Evolutionary conservation across 1,140 invertebrate species (phyloP), one percentile per base, ranked within the genome.

Genomic region (Drosophila funebris): DNA sequence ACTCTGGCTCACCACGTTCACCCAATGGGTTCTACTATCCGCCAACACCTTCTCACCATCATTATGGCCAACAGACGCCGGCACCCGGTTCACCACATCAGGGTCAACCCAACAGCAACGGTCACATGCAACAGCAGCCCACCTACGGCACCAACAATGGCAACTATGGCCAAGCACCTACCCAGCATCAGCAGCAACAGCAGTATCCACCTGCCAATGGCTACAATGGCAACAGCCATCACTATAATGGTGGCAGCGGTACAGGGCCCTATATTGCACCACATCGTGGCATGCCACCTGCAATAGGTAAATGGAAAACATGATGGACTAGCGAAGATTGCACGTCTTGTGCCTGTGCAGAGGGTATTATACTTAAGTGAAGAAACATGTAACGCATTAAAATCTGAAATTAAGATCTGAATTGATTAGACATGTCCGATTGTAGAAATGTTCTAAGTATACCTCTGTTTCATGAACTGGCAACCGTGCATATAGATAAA

Each of bases 21-120:
- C 83, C 91, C 46, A 91, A 92, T 58, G 91, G 91, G 27, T 92
- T 91, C 43, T 92, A 84, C 46, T 90, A 91, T 80, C 84, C 82
- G 16, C 85, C 85, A 84, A 84, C 93, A 79, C 78, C 93, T 79
- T 92, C 93, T 78, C 91, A 94, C 90, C 78, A 94, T 88, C 74
- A 92, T 62, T 91, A 92, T 50, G 78, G 90, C 24, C 85, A 92
- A 75, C 88, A 84, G 61, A 58, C 72, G 22, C 68, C 68, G 0
- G 90, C 75, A 8, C 82, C 90, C 11, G 88, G 90, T 11, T 91
- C 90, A 5, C 90, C 90, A 44, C 88, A 81, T 37, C 83, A 76
- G 43, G 63, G 73, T 8, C 84, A 76, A 8, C 57, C 48, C 66
- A 80, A 63, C 72, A 80, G 66, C 72, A 52, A 85, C 58, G 63